These are phyloP conservation scores for Onthophagus sagittarius DNA, from an alignment of 2,888 invertebrate genomes.

Conservation along the genomic window DNA sequence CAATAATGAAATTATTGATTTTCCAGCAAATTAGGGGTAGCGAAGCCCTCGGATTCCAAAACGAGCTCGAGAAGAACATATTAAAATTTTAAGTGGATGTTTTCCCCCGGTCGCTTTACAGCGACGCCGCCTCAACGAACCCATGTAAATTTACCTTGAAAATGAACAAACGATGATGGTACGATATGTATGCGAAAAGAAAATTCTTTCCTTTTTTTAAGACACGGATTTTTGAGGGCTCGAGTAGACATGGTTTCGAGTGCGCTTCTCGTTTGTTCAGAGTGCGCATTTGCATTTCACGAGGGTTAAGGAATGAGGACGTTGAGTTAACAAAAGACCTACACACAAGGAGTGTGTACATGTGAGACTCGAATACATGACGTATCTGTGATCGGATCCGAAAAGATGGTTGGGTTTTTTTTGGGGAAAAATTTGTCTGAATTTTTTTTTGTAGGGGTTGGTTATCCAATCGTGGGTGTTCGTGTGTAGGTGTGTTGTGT, in stretches of 20 bases:
- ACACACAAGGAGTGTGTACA: not conserved
- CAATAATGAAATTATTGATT: conserved; percentile 41
- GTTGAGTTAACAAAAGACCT: not conserved
- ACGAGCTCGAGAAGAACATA: conserved; percentile 33
- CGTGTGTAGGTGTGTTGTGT: conserved; percentile 48
- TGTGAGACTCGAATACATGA: not conserved
- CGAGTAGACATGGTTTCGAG: not conserved
- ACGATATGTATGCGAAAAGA: not conserved
- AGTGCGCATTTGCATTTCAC: not conserved
- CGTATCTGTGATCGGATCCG: not conserved
- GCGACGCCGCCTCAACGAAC: not conserved
- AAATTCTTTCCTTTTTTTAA: not conserved
- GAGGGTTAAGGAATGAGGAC: not conserved
- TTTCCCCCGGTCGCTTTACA: conserved; percentile 23
- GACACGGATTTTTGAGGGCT: not conserved
- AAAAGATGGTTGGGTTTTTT: not conserved
- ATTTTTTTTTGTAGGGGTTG: not conserved
- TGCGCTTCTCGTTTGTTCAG: not conserved
- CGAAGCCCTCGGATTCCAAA: conserved; percentile 21
- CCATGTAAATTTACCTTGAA: not conserved
- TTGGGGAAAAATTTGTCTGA: not conserved
- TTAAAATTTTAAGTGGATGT: conserved; percentile 41
- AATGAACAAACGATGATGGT: not conserved
- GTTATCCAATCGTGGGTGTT: conserved; percentile 6
- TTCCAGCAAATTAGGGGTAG: conserved; percentile 38